phyloP scores from a whole-genome alignment of 2,113 vertebrate species.

The Epinephelus moara region DNA sequence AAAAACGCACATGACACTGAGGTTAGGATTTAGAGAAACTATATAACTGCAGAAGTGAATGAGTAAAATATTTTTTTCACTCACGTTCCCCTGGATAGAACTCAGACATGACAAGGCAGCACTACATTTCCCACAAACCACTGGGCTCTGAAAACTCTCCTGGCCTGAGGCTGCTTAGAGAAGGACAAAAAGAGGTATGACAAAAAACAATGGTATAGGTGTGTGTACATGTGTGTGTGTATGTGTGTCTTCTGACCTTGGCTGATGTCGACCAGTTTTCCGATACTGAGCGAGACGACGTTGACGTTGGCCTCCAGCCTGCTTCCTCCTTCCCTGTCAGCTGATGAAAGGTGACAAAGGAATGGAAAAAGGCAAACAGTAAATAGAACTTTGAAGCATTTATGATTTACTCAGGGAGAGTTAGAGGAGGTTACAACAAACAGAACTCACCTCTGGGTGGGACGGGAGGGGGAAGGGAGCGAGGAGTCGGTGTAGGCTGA shows the following conservation, averaged over 20 bases:
- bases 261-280: conserved; percentile 75
- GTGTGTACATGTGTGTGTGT: background rate
- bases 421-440: background rate
- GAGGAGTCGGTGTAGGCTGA: background rate
- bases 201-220: background rate
- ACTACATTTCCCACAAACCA: conserved; percentile 80
- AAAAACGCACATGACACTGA: background rate
- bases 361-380: too few species aligned
- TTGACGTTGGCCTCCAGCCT: conserved; percentile 78
- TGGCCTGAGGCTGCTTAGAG: conserved; percentile 48
- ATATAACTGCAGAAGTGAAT: background rate
- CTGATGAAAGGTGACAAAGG: conserved; percentile 31
- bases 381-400: background rate
- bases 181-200: too few species aligned
- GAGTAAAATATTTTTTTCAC: background rate
- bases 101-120: conserved; percentile 77
- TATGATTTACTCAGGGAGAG: background rate
- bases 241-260: conserved; percentile 58
- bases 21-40: background rate
- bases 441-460: conserved; percentile 61
- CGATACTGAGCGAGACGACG: conserved; percentile 74
- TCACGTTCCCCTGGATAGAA: conserved; percentile 62
- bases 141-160: conserved; percentile 67
- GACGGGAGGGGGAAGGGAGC: conserved; percentile 52
- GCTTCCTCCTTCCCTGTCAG: conserved; percentile 44